These are phyloP conservation scores for Ellobius talpinus DNA, from an alignment of 2,113 vertebrate genomes.

Conservation along the genomic window DNA sequence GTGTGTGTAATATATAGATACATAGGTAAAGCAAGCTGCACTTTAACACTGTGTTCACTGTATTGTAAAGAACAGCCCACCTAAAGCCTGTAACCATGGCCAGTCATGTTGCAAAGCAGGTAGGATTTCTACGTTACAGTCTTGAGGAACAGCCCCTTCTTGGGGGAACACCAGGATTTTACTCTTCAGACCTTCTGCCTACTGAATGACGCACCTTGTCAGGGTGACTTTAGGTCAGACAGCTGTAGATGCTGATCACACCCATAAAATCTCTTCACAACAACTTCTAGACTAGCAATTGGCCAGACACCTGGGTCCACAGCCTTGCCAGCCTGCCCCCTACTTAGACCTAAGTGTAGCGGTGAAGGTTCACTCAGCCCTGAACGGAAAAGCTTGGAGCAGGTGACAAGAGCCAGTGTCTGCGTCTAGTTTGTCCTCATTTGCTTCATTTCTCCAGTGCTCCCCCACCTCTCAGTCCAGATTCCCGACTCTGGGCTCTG, in stretches of 20 bases:
- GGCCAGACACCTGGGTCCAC: not conserved
- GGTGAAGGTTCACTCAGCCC: not conserved
- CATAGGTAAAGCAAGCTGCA: not conserved
- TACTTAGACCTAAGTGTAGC: accelerated
- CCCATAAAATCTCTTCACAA: not conserved
- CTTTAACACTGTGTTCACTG: not conserved
- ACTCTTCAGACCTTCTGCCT: not conserved
- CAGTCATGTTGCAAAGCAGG: not conserved
- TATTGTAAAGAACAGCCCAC: not conserved
- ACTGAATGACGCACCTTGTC: not conserved
- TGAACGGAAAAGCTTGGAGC: not conserved
- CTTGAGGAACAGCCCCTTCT: not conserved
- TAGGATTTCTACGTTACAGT: no score
- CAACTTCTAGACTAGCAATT: not conserved
- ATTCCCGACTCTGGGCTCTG: not conserved
- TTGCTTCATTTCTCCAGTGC: not conserved
- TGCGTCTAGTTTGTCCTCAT: not conserved
- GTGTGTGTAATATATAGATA: not conserved
- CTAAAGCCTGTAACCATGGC: not conserved
- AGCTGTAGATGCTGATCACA: not conserved
- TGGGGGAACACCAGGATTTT: not conserved
- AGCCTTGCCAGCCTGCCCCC: not conserved
- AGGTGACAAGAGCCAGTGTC: not conserved
- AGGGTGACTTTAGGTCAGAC: not conserved
- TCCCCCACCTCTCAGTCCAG: not conserved